Conservation (phyloP, 2,113 vertebrate genomes). For the Salvelinus fontinalis region DNA sequence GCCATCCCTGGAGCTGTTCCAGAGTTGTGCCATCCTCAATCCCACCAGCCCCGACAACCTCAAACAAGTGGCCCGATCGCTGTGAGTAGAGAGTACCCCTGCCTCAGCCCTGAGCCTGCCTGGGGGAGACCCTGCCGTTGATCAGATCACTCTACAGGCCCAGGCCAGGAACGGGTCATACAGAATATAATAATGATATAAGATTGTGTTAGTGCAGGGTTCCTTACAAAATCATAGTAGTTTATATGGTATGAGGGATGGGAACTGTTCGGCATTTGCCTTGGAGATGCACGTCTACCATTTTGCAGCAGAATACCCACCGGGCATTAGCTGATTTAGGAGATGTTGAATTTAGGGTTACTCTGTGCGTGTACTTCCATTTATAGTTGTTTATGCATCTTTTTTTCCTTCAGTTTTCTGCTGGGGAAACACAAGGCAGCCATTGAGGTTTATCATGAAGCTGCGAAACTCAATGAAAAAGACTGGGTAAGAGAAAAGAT, state of each 20-base stretch:
- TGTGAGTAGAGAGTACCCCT: constrained; percentile 79
- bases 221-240: too few relatives aligned
- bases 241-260: too few relatives aligned
- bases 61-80: constrained; percentile 95
- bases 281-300: too few relatives aligned
- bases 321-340: not conserved
- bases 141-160: constrained; percentile 8
- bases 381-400: constrained; percentile 37
- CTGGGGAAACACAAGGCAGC: constrained; percentile 97
- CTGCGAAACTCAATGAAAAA: constrained; percentile 86
- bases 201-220: too few relatives aligned
- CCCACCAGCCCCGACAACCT: constrained; percentile 90
- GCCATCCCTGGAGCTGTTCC: constrained; percentile 95
- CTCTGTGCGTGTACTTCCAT: not conserved
- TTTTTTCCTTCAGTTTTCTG: constrained; percentile 82
- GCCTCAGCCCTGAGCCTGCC: not conserved
- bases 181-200: not conserved
- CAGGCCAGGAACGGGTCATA: not conserved
- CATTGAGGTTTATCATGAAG: constrained; percentile 93
- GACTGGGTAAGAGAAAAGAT: constrained; percentile 86
- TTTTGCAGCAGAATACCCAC: too few relatives aligned
- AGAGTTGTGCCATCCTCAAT: constrained; percentile 92
- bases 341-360: not conserved
- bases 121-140: not conserved
- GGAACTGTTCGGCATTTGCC: too few relatives aligned